Conservation (phyloP, 2,888 invertebrate species). For the Polydrusus pterygomalis region DNA sequence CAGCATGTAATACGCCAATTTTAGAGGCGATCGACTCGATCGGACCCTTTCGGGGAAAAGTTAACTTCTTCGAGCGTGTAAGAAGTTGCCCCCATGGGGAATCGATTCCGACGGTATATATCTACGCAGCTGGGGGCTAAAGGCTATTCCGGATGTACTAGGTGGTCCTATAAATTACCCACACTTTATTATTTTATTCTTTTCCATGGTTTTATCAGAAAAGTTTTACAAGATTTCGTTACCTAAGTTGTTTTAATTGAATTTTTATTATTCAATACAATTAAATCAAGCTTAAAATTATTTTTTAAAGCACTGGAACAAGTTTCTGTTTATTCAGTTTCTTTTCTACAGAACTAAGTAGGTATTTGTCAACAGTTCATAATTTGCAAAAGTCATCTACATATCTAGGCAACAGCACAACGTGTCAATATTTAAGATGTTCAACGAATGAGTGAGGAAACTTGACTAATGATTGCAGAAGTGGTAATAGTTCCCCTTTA, state of each 20-base stretch:
- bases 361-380: no score
- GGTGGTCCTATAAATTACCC: conserved; percentile 55
- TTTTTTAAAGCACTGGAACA: no score
- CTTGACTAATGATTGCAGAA: no score
- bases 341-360: no score
- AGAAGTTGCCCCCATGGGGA: conserved; percentile 69
- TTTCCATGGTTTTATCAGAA: conserved; percentile 41
- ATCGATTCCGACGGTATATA: conserved; percentile 63
- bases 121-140: conserved; percentile 62
- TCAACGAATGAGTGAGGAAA: no score
- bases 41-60: conserved; percentile 64
- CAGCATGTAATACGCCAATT: conserved; percentile 70
- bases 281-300: no score
- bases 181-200: conserved; percentile 59
- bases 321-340: no score
- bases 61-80: conserved; percentile 66
- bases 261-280: not conserved
- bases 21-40: conserved; percentile 69
- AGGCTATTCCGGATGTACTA: conserved; percentile 67
- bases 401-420: no score
- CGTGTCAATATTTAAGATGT: no score
- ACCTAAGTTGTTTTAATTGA: not conserved
- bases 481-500: no score
- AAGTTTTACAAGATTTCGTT: conserved; percentile 47
- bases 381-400: no score